phyloP scores from a whole-genome alignment of 2,797 vertebrate species.

The Lepidocolaptes lacrymiger region DNA sequence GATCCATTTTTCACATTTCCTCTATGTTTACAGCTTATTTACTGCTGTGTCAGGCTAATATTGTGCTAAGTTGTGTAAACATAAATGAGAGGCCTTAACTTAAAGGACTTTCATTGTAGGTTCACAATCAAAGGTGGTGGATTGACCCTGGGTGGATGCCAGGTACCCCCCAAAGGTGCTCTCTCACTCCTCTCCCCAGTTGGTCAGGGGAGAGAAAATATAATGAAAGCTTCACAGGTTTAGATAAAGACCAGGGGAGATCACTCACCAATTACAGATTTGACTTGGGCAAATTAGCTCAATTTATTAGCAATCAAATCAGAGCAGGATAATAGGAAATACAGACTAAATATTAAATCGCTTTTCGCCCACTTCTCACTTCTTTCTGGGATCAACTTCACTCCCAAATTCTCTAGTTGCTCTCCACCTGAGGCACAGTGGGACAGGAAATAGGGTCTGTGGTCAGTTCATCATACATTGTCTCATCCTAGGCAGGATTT shows the following conservation, averaged over 20 bases:
- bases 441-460: no score
- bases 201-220: not conserved
- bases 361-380: not conserved
- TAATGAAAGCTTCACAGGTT: not conserved
- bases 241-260: not conserved
- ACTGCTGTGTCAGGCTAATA: not conserved
- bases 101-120: not conserved
- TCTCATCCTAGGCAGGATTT: not conserved
- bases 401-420: not conserved
- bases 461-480: not conserved
- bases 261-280: not conserved
- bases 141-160: not conserved
- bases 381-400: not conserved
- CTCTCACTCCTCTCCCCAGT: not conserved
- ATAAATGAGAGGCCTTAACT: not conserved
- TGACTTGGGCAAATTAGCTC: not conserved
- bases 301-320: not conserved
- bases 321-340: not conserved
- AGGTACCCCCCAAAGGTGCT: fast-evolving
- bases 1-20: not conserved
- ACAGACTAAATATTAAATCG: not conserved
- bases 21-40: not conserved
- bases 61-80: not conserved
- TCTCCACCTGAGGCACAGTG: not conserved
- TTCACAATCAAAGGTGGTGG: not conserved